These are phyloP conservation scores for Aphelocoma californica DNA, from an alignment of 2,797 vertebrate species.

Conservation along the genomic window DNA sequence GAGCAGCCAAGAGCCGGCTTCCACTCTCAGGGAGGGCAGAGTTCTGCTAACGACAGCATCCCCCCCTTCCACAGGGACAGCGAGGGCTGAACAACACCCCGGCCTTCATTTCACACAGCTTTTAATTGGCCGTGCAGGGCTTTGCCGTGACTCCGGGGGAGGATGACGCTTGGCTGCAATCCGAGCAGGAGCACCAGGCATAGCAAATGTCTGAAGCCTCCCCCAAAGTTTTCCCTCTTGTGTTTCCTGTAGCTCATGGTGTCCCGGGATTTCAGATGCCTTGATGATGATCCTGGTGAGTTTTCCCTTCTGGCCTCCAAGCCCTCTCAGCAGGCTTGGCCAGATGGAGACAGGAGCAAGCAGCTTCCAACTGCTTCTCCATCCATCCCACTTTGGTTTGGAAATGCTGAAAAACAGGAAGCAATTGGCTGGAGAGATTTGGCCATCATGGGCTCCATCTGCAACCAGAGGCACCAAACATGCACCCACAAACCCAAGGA, in stretches of 20 bases:
- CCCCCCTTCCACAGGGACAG: not conserved
- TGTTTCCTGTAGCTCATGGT: accelerated
- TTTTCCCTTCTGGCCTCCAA: not conserved
- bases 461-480: not conserved
- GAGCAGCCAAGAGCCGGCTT: not conserved
- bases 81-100: not conserved
- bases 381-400: not conserved
- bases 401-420: not conserved
- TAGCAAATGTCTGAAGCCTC: not conserved
- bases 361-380: not conserved
- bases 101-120: accelerated
- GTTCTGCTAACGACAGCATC: not conserved
- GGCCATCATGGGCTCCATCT: not conserved
- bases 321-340: not conserved
- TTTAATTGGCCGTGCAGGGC: not conserved
- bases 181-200: not conserved
- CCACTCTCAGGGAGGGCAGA: not conserved
- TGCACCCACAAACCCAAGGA: not conserved
- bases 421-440: not conserved
- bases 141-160: not conserved
- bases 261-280: not conserved
- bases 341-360: not conserved
- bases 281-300: not conserved
- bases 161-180: not conserved
- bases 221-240: not conserved